Evolutionary conservation across 1,140 invertebrate genomes (phyloP), one percentile per base, ranked within the genome.

Genomic region (Heliconius hermathena): DNA sequence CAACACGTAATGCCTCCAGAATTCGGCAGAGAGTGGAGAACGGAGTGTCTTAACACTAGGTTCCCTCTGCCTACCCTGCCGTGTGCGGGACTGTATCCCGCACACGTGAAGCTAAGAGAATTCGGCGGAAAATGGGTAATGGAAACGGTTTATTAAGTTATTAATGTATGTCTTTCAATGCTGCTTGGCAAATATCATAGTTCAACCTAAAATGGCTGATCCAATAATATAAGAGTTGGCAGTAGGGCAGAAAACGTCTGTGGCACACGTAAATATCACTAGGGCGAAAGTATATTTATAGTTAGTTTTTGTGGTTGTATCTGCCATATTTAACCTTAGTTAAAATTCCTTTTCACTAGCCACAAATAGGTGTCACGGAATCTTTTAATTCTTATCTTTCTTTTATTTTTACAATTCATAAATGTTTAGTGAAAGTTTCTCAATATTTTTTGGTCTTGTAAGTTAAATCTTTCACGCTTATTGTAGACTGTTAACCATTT

Each of bases 251-350:
- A 85, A 84, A 75, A 78, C 78, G 79, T 73, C 71, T 78, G 73
- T 71, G 82, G 81, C 86, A 82, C 78, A 85, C 80, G 82, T 74
- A 92, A 91, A 92, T 92, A 91, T 92, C 91, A 93, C 82, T 91
- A 83, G 90, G 90, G 72, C 90, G 88, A 75, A 80, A 81, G 83
- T 76, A 49, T 74, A 81, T 82, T 77, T 70, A 76, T 49, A 66
- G 22, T 74, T 57, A 77, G 76, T 80, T 57, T 71, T 71, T n/a
- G 52, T 9, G n/a, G 9, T 60, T 29, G 11, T 66, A 66, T 29
- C 22, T 66, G 18, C 60, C 60, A 66, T 29, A 66, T 26, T 66
- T 29, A 66, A 26, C 26, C 20, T 9, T 29, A 26, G 60, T 29
- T 66, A 16, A 29, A 66, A 66, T 66, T 66, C 26, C 60, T 66